phyloP scores from a whole-genome alignment of 2,888 invertebrate genomes.

The Xylota sylvarum region DNA sequence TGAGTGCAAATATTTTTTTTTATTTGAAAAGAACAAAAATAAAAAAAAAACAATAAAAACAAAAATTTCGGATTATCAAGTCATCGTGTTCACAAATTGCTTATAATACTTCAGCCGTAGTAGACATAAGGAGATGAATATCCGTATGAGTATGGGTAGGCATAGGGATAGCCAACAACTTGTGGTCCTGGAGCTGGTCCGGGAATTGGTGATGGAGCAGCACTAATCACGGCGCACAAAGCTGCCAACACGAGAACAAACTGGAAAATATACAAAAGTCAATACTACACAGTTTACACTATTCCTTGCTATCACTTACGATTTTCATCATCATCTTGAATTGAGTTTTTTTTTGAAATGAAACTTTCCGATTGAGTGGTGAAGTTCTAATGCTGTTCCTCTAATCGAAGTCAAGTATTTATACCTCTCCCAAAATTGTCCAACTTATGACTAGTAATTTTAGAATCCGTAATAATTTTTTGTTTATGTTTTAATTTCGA shows the following conservation, averaged over 20 bases:
- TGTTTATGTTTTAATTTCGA: not conserved
- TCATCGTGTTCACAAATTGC: slow-evolving; percentile 52
- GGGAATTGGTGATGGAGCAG: slow-evolving; percentile 78
- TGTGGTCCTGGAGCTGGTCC: slow-evolving; percentile 80
- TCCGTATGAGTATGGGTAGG: slow-evolving; percentile 54
- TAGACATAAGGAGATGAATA: slow-evolving; percentile 80
- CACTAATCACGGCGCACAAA: slow-evolving; percentile 78
- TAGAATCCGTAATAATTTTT: not conserved
- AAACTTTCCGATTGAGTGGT: not conserved
- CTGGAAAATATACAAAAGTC: slow-evolving; percentile 49
- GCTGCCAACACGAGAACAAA: slow-evolving; percentile 77
- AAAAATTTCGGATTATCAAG: slow-evolving; percentile 21
- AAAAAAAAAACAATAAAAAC: slow-evolving; percentile 20
- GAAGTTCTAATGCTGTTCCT: slow-evolving; percentile 43
- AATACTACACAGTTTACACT: not conserved
- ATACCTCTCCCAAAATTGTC: slow-evolving; percentile 24
- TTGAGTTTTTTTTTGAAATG: slow-evolving; percentile 2
- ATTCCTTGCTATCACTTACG: slow-evolving; percentile 11
- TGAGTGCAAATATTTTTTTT: slow-evolving; percentile 15
- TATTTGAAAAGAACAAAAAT: slow-evolving; percentile 39
- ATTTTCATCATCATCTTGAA: slow-evolving; percentile 60
- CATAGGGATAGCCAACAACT: slow-evolving; percentile 78
- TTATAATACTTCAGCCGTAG: slow-evolving; percentile 78
- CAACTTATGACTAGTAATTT: not conserved
- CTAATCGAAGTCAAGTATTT: slow-evolving; percentile 27